phyloP scores from a whole-genome alignment of 2,113 vertebrate genomes.

The Eudyptes chrysolophus region DNA sequence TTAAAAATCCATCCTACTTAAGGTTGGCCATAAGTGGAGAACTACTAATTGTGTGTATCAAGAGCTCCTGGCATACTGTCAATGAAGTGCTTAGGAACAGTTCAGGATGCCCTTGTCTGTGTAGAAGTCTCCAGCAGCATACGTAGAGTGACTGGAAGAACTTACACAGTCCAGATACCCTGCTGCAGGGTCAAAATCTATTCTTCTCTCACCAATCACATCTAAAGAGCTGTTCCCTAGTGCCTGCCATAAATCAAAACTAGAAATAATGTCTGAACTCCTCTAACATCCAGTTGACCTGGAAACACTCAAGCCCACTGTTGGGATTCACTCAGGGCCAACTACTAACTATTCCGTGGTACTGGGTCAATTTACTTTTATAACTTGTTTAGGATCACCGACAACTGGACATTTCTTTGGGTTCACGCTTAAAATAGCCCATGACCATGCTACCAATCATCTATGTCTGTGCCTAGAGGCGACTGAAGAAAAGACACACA shows the following conservation, averaged over 20 bases:
- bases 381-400: neutral
- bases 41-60: neutral
- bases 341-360: neutral
- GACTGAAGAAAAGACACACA: neutral
- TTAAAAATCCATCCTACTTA: neutral
- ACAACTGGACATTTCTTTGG: neutral
- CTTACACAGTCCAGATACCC: neutral
- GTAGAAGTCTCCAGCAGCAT: neutral
- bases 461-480: neutral
- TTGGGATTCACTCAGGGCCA: neutral
- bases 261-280: neutral
- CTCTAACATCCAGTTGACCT: neutral
- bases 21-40: neutral
- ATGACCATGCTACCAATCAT: accelerated
- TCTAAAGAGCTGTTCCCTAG: neutral
- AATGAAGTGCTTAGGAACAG: neutral
- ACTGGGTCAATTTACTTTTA: neutral
- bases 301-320: neutral
- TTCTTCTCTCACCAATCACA: neutral
- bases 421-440: neutral
- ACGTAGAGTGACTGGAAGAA: neutral
- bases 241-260: neutral
- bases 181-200: neutral
- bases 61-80: neutral
- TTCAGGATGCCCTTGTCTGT: neutral